Conservation (phyloP, 2,113 vertebrate species). For the Grantiella picta region DNA sequence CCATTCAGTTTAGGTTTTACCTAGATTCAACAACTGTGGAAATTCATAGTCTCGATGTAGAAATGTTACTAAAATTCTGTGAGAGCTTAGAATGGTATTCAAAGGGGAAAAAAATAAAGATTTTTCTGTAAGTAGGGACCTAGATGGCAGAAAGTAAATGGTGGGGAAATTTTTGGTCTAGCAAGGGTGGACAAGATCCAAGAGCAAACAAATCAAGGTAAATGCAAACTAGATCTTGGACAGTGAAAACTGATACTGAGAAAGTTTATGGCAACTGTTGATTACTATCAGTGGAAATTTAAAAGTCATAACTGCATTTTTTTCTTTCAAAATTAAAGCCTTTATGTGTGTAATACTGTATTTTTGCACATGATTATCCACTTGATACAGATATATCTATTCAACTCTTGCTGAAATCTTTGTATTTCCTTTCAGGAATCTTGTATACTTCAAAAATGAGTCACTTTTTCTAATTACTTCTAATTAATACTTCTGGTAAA, state of each 20-base stretch:
- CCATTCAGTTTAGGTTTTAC: background rate
- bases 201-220: background rate
- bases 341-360: background rate
- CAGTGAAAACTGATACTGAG: background rate
- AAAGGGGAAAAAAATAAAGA: background rate
- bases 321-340: background rate
- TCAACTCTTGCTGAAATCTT: background rate
- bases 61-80: background rate
- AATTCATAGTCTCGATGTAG: background rate
- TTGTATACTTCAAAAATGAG: background rate
- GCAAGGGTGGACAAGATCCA: background rate
- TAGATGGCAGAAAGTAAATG: background rate
- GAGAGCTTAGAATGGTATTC: background rate
- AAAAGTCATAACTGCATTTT: background rate
- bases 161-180: background rate
- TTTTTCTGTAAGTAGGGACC: background rate
- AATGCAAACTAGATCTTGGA: background rate
- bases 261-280: background rate
- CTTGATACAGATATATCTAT: background rate
- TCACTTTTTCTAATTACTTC: conserved; percentile 40
- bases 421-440: conserved; percentile 8
- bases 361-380: background rate
- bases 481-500: conserved; percentile 48
- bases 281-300: background rate
- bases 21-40: background rate